These are phyloP conservation scores for Paraescarpia echinospica DNA, from an alignment of 1,140 invertebrate species.

Conservation along the genomic window DNA sequence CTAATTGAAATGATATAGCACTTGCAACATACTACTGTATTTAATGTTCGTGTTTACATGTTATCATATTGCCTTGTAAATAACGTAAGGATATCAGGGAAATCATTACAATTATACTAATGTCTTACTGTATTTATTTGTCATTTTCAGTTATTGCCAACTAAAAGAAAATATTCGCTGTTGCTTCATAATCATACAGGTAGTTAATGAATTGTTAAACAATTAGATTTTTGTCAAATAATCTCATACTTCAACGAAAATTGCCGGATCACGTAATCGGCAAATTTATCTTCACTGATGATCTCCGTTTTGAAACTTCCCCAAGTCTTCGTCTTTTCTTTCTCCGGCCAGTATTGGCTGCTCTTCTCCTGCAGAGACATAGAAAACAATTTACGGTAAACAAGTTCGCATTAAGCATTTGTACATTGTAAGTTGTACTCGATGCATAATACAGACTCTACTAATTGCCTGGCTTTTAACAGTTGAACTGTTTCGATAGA, in stretches of 20 bases:
- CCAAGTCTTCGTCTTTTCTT: too few species aligned
- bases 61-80: too few species aligned
- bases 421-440: too few species aligned
- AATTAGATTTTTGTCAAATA: background rate
- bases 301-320: background rate
- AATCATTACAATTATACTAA: too few species aligned
- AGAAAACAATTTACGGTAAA: background rate
- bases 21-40: too few species aligned
- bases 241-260: background rate
- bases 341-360: conserved; percentile 21
- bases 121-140: background rate
- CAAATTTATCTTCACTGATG: background rate
- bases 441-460: too few species aligned
- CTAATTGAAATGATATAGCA: too few species aligned
- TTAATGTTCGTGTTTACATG: too few species aligned
- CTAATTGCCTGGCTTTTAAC: background rate
- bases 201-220: too few species aligned
- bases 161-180: background rate
- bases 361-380: conserved; percentile 17
- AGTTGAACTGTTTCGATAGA: background rate
- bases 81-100: background rate
- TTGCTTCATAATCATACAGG: too few species aligned
- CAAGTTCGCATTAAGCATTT: too few species aligned
- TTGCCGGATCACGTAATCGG: conserved; percentile 5
- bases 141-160: background rate